Evolutionary conservation across 2,113 vertebrate species (phyloP).

Genomic region (Myrmecophaga tridactyla): DNA sequence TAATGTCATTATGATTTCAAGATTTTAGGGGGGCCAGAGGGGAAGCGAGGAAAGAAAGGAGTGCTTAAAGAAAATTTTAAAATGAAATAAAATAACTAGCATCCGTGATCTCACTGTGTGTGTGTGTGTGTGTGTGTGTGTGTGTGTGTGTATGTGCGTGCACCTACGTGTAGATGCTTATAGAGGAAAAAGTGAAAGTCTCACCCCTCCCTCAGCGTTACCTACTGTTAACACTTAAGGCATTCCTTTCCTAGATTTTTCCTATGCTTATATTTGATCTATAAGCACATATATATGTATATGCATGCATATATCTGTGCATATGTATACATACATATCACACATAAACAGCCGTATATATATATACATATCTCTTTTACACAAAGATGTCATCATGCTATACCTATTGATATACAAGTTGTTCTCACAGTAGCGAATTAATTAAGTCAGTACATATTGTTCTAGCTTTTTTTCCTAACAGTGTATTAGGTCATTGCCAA

Average conservation of each 20-base stretch:
- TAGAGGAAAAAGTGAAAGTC: background rate
- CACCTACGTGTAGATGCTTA: background rate
- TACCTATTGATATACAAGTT: background rate
- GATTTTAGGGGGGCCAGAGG: background rate
- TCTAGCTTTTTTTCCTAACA: background rate
- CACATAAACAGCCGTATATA: background rate
- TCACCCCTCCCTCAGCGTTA: background rate
- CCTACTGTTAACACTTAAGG: background rate
- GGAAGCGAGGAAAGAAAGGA: background rate
- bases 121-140: too few relatives aligned
- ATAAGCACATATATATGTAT: background rate
- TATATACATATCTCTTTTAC: background rate
- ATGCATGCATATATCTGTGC: background rate
- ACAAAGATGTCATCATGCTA: background rate
- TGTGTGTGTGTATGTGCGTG: too few relatives aligned
- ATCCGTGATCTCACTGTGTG: background rate
- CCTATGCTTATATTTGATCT: background rate
- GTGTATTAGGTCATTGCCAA: background rate
- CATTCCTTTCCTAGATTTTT: background rate
- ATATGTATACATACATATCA: too few relatives aligned
- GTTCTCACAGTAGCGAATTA: slow-evolving; percentile 15
- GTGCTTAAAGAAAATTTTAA: background rate
- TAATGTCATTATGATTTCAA: background rate
- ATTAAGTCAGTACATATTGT: background rate
- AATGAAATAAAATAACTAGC: background rate